Base-by-base conservation (phyloP, 2,113 vertebrate genomes). In the Lophura nycthemera region DNA sequence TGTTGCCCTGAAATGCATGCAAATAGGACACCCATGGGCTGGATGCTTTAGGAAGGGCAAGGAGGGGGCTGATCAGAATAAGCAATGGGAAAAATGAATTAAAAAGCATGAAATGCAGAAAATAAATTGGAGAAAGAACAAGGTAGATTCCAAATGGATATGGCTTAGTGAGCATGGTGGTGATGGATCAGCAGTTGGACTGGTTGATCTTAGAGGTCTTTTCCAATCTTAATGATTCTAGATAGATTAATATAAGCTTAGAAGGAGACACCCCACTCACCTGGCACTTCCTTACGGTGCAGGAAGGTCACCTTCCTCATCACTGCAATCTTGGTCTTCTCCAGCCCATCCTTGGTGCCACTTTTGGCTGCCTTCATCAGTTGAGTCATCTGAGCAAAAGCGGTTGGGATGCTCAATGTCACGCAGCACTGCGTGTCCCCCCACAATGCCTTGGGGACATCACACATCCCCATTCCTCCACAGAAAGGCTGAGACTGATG, bases 311-410 rank as follows among this genome's bases (percentile, higher is more conserved):
- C 99, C 93, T 97, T 98, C 56, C 98, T 97, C 98, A 99, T 98
- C 90, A 99, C 98, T 0, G 99, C 99, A 1, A 99, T 98, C 92
- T 98, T 98, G 11, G 99, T 99, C 96, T 99, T 99, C 97, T 99
- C 99, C 80, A 99, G 97, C 30, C 99, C 99, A 10, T 99, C 99
- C 97, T 98, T 99, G 19, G 99, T 99, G 74, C 99, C 99, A 2
- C 98, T 99, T 67, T 97, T 98, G 56, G 99, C 99, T 0, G 99
- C 99, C 96, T 98, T 99, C 99, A 99, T 99, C 93, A 99, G 97
- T 96, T 99, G 99, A 5, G 99, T 99, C 97, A 99, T 98, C 99
- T 99, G 97, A 38, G 63, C 7, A 1, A 79, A 61, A 77, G 60
- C 16, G 32, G n/a, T 10, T 2, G 0, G 38, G 75, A 43, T 5